phyloP scores from a whole-genome alignment of 2,797 vertebrate genomes.

The Urosaurus nigricauda region DNA sequence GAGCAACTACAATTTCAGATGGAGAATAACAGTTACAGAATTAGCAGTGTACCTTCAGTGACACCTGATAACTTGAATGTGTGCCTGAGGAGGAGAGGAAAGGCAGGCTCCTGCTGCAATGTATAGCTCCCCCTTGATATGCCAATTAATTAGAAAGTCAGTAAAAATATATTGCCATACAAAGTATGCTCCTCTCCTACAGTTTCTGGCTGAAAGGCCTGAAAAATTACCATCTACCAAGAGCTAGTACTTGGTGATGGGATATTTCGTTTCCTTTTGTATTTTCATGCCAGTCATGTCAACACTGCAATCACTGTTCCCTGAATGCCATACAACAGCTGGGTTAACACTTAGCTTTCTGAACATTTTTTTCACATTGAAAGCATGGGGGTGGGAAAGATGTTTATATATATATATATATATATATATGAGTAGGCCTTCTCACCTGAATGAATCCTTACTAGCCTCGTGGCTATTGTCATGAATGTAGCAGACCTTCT shows the following conservation, averaged over 20 bases:
- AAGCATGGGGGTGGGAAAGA: background rate
- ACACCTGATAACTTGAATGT: constrained; percentile 23
- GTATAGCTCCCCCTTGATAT: constrained; percentile 44
- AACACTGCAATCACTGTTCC: constrained; percentile 7
- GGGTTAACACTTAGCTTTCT: constrained; percentile 54
- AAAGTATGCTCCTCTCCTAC: background rate
- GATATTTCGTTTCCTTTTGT: constrained; percentile 44
- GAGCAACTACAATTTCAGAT: constrained; percentile 61
- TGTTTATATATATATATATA: background rate
- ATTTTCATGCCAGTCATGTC: constrained; percentile 34
- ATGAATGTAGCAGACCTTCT: constrained; percentile 85
- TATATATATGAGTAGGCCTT: constrained; percentile 46
- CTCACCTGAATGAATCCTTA: constrained; percentile 88
- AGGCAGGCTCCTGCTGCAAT: background rate
- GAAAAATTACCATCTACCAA: constrained; percentile 55
- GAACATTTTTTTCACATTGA: background rate
- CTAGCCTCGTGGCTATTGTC: constrained; percentile 84
- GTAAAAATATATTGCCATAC: constrained; percentile 42
- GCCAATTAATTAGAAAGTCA: constrained; percentile 45
- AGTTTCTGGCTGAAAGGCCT: constrained; percentile 48
- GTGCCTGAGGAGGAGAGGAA: fast-evolving
- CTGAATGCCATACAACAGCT: constrained; percentile 35
- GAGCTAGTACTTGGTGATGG: constrained; percentile 46
- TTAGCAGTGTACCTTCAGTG: constrained; percentile 51
- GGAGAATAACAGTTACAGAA: constrained; percentile 45